Evolutionary conservation across 2,888 invertebrate genomes (phyloP).

Genomic region (Drosophila aldrichi): DNA sequence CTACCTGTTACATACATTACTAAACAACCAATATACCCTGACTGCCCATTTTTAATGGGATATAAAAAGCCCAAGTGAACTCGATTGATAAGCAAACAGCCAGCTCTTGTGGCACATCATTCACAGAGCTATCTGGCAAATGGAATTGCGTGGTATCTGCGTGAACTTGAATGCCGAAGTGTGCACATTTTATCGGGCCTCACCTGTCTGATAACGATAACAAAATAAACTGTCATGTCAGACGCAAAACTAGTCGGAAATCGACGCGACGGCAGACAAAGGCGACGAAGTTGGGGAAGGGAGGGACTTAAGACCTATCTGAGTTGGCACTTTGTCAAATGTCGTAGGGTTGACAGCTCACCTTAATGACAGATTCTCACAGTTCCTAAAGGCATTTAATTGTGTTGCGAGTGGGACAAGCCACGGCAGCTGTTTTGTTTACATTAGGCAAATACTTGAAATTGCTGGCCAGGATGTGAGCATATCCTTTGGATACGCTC

Average conservation of each 20-base stretch:
- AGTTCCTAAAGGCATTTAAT: conserved; percentile 41
- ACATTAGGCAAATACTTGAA: conserved; percentile 54
- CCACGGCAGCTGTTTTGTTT: conserved; percentile 43
- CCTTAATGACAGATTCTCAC: conserved; percentile 48
- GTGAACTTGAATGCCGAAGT: conserved; percentile 33
- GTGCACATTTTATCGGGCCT: conserved; percentile 41
- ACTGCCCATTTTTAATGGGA: background rate
- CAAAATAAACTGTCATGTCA: conserved; percentile 51
- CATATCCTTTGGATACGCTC: conserved; percentile 28
- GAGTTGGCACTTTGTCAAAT: conserved; percentile 42
- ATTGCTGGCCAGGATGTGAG: conserved; percentile 19
- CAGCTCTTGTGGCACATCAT: conserved; percentile 3
- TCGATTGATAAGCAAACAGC: conserved; percentile 3
- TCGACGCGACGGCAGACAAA: background rate
- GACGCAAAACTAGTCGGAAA: conserved; percentile 28
- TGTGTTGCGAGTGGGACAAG: conserved; percentile 12
- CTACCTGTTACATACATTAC: background rate
- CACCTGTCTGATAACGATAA: conserved; percentile 54
- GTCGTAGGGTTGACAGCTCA: conserved; percentile 32
- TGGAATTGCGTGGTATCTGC: conserved; percentile 9
- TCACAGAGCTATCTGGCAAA: conserved; percentile 7
- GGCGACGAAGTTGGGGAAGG: background rate
- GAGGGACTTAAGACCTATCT: conserved; percentile 11
- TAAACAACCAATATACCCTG: background rate
- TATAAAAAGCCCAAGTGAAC: background rate